Conservation (phyloP, 2,113 vertebrate genomes). For the Sylvicapra grimmia region DNA sequence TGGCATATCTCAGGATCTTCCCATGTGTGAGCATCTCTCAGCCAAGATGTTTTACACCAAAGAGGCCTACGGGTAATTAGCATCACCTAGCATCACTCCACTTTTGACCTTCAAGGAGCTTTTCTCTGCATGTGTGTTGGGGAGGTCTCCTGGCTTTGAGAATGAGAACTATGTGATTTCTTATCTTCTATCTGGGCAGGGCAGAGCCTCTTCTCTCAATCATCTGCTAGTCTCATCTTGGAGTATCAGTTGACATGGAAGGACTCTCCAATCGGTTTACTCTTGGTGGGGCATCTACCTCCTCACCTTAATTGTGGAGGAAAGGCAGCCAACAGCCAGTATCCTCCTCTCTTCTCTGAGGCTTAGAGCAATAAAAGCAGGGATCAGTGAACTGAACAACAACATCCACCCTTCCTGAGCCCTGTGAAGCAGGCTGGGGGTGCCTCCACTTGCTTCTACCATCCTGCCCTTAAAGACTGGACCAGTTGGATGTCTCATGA, state of each 20-base stretch:
- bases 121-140: background rate
- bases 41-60: background rate
- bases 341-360: rapidly evolving
- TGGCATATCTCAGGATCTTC: background rate
- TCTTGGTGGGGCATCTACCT: background rate
- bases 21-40: background rate
- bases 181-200: background rate
- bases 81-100: background rate
- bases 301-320: background rate
- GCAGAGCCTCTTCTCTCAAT: background rate
- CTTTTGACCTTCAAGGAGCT: background rate
- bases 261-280: background rate
- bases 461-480: background rate
- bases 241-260: background rate
- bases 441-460: background rate
- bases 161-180: background rate
- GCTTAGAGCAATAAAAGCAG: background rate
- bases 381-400: background rate
- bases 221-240: background rate
- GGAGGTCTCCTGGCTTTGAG: background rate
- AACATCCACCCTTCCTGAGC: background rate
- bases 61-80: background rate
- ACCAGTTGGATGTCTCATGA: background rate
- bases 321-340: too few relatives aligned
- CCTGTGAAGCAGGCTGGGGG: background rate